Conservation (phyloP, 2,888 invertebrate genomes). For the Drosophila percnosoma region DNA sequence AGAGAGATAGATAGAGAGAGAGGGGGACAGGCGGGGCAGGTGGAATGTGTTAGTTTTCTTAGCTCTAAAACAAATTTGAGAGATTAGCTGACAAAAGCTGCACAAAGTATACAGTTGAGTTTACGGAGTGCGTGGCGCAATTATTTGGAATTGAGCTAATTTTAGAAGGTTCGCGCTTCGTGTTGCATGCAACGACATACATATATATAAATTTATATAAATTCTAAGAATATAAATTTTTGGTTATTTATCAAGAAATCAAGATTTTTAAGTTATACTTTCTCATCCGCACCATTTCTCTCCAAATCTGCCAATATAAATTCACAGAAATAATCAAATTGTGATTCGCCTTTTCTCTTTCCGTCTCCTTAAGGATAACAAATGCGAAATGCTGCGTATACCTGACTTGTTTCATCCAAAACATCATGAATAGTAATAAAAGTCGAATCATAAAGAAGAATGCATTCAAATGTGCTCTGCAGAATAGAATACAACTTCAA, state of each 20-base stretch:
- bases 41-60: conserved; percentile 8
- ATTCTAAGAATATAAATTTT: not conserved
- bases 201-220: not conserved
- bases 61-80: conserved; percentile 17
- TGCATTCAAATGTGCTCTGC: no score
- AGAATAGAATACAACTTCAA: not conserved
- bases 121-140: conserved; percentile 11
- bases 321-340: not conserved
- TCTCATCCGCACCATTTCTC: not conserved
- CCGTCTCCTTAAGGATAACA: not conserved
- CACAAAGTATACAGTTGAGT: conserved; percentile 9
- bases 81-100: conserved; percentile 24
- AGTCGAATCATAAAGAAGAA: not conserved
- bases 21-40: not conserved
- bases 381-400: not conserved
- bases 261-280: not conserved
- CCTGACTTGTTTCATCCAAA: not conserved
- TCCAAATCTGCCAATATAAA: not conserved
- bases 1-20: not conserved
- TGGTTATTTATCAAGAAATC: not conserved
- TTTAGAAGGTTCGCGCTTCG: not conserved
- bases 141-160: not conserved
- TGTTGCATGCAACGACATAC: not conserved
- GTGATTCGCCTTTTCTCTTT: not conserved
- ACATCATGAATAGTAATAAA: not conserved